Conservation (phyloP, 2,113 vertebrate genomes). For the Gymnarchus niloticus region DNA sequence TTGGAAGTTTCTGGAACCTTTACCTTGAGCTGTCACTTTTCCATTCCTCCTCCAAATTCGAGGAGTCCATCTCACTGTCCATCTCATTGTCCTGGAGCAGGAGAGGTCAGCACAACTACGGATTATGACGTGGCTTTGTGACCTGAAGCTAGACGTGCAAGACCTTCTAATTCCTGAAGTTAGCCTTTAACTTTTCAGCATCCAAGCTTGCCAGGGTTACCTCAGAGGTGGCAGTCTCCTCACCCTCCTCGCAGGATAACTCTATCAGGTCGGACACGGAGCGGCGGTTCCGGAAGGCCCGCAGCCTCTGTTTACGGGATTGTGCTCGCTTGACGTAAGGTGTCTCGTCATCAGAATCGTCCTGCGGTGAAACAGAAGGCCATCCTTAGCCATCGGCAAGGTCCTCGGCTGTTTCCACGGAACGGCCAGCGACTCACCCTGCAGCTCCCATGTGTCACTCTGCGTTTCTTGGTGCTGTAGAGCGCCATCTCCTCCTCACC, state of each 20-base stretch:
- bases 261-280: conserved; percentile 59
- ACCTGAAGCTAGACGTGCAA: neutral
- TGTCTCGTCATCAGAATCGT: conserved; percentile 71
- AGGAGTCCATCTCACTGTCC: conserved; percentile 74
- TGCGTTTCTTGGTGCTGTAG: conserved; percentile 74
- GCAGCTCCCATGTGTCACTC: conserved; percentile 61
- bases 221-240: conserved; percentile 71
- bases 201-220: conserved; percentile 20
- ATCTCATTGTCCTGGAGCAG: conserved; percentile 70
- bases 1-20: neutral
- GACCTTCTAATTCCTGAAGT: neutral
- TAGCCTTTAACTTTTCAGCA: neutral
- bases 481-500: conserved; percentile 81
- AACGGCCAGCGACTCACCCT: conserved; percentile 45
- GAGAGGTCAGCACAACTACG: neutral
- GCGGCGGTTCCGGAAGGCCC: conserved; percentile 50
- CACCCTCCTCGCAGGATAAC: conserved; percentile 79
- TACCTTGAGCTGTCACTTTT: conserved; percentile 85
- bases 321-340: conserved; percentile 49
- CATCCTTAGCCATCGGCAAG: neutral
- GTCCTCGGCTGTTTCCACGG: neutral
- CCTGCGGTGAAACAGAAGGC: conserved; percentile 47
- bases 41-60: conserved; percentile 84
- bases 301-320: conserved; percentile 57
- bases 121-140: too few species aligned